Evolutionary conservation across 1,140 invertebrate species (phyloP), one percentile per base, ranked within the genome.

Genomic region (Panulirus ornatus): DNA sequence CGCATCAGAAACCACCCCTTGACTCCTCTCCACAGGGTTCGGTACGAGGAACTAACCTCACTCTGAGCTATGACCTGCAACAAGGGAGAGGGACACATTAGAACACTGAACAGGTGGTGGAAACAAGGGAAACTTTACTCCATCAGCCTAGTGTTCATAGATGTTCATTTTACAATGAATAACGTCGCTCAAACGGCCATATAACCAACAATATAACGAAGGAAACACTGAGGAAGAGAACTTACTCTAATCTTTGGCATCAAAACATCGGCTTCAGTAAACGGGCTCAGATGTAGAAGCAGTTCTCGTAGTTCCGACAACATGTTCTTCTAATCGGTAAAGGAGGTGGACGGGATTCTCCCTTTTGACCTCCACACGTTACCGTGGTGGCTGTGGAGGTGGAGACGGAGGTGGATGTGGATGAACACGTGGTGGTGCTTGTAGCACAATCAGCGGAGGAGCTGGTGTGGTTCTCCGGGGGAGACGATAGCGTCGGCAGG

Each of bases 281-380:
- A 38, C 44, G 16, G 2, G 47, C 58, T 88, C 63, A 88, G 54
- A 88, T 88, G 76, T 88, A 88, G 76, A 88, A 88, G 44, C 86
- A 88, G 78, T 88, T 88, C 54, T 82, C 78, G 86, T 88, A 88
- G 38, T 88, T 66, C 40, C 51, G 86, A 30, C 86, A 88, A 19
- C 86, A 71, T 5, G 47, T 47, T 51, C 84, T 44, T 30, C 84
- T 34, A 14, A 51, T 14, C 34, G 84, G 84, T 14, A 58, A 44
- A 34, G 70, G 84, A 9, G 81, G 71, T 19, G 84, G 47, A 16
- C 16, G 42, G 42, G 0, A 30, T 27, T 76, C 70, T 9, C 34
- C 73, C 40, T 5, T 38, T 22, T 40, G 2, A 2, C 8, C 47
- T 1, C 30, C 14, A 30, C 66, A 38, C 16, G 47, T 76, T 14